These are phyloP conservation scores for Chloroceryle amazona DNA, from an alignment of 2,797 vertebrate genomes.

Conservation along the genomic window DNA sequence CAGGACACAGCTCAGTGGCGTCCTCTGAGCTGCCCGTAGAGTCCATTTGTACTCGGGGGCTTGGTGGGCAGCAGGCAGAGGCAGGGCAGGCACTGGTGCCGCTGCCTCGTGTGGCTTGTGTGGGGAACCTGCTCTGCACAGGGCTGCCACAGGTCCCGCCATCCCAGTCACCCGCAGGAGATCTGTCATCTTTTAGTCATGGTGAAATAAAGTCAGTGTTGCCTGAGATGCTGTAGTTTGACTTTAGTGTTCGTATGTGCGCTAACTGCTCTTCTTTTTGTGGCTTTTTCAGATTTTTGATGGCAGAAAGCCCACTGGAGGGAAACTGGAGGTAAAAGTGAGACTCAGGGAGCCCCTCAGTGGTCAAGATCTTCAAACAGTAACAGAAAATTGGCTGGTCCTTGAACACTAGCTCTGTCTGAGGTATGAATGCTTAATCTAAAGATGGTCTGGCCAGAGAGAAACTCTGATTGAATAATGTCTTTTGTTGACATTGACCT, in stretches of 20 bases:
- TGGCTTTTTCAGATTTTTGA: constrained; percentile 89
- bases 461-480: neutral
- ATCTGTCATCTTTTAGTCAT: neutral
- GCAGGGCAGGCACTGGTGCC: rapidly evolving
- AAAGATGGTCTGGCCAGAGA: neutral
- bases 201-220: neutral
- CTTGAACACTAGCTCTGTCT: constrained; percentile 81
- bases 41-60: rapidly evolving
- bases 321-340: constrained; percentile 93
- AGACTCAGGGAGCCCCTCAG: constrained; percentile 93
- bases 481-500: constrained; percentile 16
- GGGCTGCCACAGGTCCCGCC: neutral
- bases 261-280: neutral
- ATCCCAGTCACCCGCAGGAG: neutral
- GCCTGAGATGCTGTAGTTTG: neutral
- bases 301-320: constrained; percentile 93
- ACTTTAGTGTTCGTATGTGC: rapidly evolving
- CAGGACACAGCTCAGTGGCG: rapidly evolving
- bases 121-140: neutral
- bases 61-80: neutral
- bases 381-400: constrained; percentile 94
- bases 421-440: constrained; percentile 63
- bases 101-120: rapidly evolving
- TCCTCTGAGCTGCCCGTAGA: neutral
- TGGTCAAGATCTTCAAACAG: constrained; percentile 90